phyloP scores from a whole-genome alignment of 2,113 vertebrate genomes.

The Glaucidium brasilianum region DNA sequence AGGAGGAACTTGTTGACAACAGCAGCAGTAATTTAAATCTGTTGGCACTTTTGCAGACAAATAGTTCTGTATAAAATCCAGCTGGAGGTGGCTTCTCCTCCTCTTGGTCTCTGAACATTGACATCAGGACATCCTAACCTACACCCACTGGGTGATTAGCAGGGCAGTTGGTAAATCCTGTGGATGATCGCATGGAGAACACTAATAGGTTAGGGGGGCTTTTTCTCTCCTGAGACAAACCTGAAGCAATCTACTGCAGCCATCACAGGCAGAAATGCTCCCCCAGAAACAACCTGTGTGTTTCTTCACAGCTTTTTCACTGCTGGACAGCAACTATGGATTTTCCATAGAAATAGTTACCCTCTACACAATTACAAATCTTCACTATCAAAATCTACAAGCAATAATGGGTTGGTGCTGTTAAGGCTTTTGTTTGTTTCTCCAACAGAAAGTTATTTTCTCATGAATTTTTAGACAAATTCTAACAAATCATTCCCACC shows the following conservation, averaged over 20 bases:
- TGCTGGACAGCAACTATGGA: background rate
- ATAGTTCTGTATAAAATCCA: background rate
- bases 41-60: background rate
- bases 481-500: background rate
- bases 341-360: background rate
- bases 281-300: background rate
- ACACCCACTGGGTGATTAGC: background rate
- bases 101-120: background rate
- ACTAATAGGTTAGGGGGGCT: background rate
- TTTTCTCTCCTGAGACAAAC: background rate
- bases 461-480: background rate
- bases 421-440: background rate
- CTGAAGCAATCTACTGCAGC: background rate
- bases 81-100: background rate
- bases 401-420: background rate
- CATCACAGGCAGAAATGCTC: background rate
- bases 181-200: fast-evolving
- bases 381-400: background rate
- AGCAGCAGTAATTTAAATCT: constrained; percentile 15
- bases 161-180: background rate
- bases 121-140: background rate
- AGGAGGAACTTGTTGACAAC: constrained; percentile 32
- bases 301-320: background rate
- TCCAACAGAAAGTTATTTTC: background rate
- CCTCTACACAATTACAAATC: background rate